These are phyloP conservation scores for Ormyrus rosae DNA, from an alignment of 2,888 invertebrate species.

Conservation along the genomic window DNA sequence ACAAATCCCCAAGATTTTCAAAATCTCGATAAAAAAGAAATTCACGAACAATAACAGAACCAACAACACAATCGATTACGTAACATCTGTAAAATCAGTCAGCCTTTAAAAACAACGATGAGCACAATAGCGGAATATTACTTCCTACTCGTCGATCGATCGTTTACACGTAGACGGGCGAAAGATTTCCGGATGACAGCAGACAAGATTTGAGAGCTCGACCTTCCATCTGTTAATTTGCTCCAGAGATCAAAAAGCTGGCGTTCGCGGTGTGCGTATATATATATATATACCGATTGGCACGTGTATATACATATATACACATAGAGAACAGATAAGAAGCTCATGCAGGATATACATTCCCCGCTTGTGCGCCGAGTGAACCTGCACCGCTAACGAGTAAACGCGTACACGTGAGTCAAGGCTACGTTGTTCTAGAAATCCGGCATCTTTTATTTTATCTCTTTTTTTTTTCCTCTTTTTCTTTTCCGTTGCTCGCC, in stretches of 20 bases:
- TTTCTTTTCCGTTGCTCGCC: not conserved
- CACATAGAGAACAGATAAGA: slow-evolving; percentile 33
- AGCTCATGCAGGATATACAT: slow-evolving; percentile 56
- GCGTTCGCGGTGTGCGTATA: not conserved
- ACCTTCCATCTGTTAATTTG: slow-evolving; percentile 21
- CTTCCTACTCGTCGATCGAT: too few relatives aligned
- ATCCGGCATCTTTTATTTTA: slow-evolving; percentile 53
- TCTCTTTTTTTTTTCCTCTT: slow-evolving; percentile 1
- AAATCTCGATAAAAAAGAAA: too few relatives aligned
- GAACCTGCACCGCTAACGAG: slow-evolving; percentile 49
- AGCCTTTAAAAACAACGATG: too few relatives aligned
- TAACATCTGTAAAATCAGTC: too few relatives aligned
- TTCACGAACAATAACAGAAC: too few relatives aligned
- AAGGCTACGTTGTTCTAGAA: slow-evolving; percentile 55
- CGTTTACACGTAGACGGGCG: too few relatives aligned
- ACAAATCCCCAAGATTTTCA: too few relatives aligned
- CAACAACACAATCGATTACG: too few relatives aligned
- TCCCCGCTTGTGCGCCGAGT: slow-evolving; percentile 23
- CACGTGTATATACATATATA: not conserved
- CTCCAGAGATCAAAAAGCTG: slow-evolving; percentile 11
- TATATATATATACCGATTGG: not conserved
- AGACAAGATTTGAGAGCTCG: not conserved
- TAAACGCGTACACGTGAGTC: slow-evolving; percentile 46
- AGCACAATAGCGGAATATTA: too few relatives aligned
- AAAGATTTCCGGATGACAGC: slow-evolving; percentile 29